Evolutionary conservation across 2,113 vertebrate genomes (phyloP).

Genomic region (Rattus rattus): DNA sequence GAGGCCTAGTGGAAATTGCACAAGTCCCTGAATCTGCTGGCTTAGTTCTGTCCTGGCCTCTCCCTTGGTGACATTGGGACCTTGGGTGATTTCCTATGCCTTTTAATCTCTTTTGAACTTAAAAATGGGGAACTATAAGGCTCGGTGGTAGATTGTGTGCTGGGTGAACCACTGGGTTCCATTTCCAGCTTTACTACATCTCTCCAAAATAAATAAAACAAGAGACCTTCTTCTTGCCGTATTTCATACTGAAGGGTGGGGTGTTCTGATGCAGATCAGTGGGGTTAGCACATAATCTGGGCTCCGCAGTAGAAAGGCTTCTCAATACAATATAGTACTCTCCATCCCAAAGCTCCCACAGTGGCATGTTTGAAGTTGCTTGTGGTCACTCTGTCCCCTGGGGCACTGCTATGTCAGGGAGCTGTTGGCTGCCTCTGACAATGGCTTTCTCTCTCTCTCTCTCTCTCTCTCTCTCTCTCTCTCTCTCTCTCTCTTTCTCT

Average conservation of each 20-base stretch:
- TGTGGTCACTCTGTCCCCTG: not conserved
- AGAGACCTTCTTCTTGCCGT: not conserved
- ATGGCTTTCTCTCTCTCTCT: not conserved
- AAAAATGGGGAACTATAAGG: not conserved
- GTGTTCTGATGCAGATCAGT: not conserved
- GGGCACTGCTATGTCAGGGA: not conserved
- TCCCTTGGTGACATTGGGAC: not conserved
- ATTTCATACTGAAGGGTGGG: not conserved
- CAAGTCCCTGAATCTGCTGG: not conserved
- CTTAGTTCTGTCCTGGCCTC: not conserved
- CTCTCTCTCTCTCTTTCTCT: no score
- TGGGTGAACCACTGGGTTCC: not conserved
- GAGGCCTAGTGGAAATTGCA: not conserved
- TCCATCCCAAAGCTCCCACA: not conserved
- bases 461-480: no score
- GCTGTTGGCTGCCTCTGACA: not conserved
- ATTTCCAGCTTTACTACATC: not conserved
- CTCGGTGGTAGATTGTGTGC: not conserved
- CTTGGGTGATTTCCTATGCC: not conserved
- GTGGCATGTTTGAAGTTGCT: not conserved
- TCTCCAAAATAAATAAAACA: not conserved
- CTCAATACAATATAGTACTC: not conserved
- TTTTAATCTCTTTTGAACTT: not conserved
- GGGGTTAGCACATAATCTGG: not conserved
- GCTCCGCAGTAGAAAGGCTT: not conserved